A percentile compares a stretch with the other conserved stretches of the same genome.
phyloP scores from a whole-genome alignment of 35 echinoderm and acorn worm genomes.

The Apostichopus japonicus region DNA sequence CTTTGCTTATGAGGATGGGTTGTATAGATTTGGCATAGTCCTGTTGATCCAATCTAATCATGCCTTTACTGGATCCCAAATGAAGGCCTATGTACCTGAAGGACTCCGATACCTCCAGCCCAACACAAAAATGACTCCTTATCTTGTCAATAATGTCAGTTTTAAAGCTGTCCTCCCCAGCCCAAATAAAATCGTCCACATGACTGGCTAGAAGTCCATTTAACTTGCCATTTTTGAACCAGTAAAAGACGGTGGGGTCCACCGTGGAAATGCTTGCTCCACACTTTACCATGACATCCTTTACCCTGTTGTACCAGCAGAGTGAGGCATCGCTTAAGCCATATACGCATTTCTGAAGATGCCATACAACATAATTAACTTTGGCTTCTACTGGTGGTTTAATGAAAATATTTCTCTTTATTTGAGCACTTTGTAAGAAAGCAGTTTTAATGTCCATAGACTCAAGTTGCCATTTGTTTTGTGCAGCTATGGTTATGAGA shows the following conservation, averaged over 20 bases:
- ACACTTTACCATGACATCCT: constrained; percentile 38
- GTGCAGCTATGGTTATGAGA: constrained; percentile 13
- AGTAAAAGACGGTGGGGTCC: constrained; percentile 49
- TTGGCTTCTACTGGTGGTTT: constrained; percentile 24
- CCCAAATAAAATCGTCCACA: constrained; percentile 63
- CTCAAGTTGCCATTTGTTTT: constrained; percentile 40
- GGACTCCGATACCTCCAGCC: neutral
- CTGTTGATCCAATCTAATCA: neutral
- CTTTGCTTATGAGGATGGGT: constrained; percentile 1
- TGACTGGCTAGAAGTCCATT: constrained; percentile 44
- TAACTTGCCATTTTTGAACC: neutral
- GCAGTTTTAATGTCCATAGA: constrained; percentile 55
- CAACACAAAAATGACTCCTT: neutral
- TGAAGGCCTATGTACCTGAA: constrained; percentile 22
- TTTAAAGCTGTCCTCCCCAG: neutral
- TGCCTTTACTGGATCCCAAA: neutral
- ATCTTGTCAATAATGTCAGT: neutral
- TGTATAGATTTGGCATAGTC: neutral
- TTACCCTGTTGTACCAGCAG: constrained; percentile 53
- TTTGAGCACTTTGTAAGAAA: constrained; percentile 24
- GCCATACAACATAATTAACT: neutral
- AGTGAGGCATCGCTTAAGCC: constrained; percentile 49
- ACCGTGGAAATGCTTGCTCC: constrained; percentile 23
- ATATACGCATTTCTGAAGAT: constrained; percentile 46
- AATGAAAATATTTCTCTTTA: constrained; percentile 24